These are phyloP conservation scores for Isaurus tuberculatus DNA, from an alignment of 92 coral and sea anemone genomes.

Conservation along the genomic window DNA sequence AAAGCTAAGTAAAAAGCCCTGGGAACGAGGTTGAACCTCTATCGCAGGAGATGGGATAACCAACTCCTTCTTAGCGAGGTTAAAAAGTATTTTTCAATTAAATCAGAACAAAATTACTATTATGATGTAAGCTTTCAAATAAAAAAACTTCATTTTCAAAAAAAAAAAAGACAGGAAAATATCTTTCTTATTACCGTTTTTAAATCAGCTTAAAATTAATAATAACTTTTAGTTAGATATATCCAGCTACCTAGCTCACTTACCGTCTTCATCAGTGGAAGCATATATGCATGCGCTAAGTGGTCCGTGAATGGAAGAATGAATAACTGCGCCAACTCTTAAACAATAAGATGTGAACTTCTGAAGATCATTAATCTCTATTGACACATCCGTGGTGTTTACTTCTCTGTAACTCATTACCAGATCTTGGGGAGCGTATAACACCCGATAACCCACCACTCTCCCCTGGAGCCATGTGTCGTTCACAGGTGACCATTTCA, in stretches of 20 bases:
- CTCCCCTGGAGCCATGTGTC: constrained; percentile 33
- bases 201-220: neutral
- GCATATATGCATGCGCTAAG: constrained; percentile 61
- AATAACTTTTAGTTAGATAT: neutral
- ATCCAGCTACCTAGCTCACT: neutral
- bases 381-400: constrained; percentile 53
- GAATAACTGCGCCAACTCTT: constrained; percentile 49
- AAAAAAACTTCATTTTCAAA: too few species aligned
- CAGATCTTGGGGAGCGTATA: constrained; percentile 4
- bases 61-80: too few species aligned
- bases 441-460: constrained; percentile 54
- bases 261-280: constrained; percentile 63
- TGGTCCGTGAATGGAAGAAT: constrained; percentile 43
- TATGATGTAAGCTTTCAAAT: too few species aligned
- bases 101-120: too few species aligned
- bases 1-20: too few species aligned
- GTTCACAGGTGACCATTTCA: constrained; percentile 58
- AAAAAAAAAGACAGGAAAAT: too few species aligned
- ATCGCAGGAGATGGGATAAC: too few species aligned
- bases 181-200: too few species aligned
- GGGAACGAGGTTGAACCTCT: too few species aligned
- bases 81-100: too few species aligned
- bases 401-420: neutral
- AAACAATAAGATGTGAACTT: constrained; percentile 57
- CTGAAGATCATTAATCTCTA: constrained; percentile 42